Conservation (phyloP, 1,140 invertebrate genomes). For the Chionoecetes opilio region DNA sequence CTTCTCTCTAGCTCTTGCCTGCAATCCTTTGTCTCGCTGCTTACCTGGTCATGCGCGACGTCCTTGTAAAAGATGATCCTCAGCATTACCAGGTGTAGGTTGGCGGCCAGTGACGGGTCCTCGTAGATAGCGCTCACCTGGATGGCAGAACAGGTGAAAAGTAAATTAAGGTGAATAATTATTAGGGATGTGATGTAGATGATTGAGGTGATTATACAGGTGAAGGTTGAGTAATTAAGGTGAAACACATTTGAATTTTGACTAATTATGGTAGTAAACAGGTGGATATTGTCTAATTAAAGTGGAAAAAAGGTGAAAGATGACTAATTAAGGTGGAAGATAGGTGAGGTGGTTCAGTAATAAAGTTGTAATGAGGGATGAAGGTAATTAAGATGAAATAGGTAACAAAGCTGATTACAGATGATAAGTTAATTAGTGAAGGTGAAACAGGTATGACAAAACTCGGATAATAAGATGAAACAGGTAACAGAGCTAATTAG, state of each 20-base stretch:
- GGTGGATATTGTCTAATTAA: not conserved
- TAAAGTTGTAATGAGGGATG: no score
- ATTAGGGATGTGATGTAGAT: not conserved
- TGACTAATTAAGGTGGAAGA: no score
- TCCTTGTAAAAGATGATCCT: constrained; percentile 88
- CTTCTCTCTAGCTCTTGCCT: no score
- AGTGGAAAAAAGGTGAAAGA: not conserved
- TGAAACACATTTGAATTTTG: not conserved
- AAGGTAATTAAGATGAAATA: no score
- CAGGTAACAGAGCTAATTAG: no score
- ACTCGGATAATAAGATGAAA: no score
- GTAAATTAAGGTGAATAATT: not conserved
- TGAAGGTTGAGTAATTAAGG: not conserved
- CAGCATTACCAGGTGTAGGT: constrained; percentile 88
- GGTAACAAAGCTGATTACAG: no score
- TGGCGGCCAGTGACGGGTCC: constrained; percentile 88
- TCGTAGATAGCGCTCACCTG: constrained; percentile 89
- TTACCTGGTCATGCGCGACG: constrained; percentile 84
- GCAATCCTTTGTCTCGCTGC: no score
- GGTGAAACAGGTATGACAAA: not conserved
- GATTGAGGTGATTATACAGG: not conserved
- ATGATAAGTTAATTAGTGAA: no score
- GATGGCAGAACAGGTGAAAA: not conserved
- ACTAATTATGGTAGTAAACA: not conserved
- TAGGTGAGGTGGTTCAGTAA: no score